These are phyloP conservation scores for Flabesymbios commensalis DNA, from an alignment of 2,888 invertebrate species.

Conservation along the genomic window DNA sequence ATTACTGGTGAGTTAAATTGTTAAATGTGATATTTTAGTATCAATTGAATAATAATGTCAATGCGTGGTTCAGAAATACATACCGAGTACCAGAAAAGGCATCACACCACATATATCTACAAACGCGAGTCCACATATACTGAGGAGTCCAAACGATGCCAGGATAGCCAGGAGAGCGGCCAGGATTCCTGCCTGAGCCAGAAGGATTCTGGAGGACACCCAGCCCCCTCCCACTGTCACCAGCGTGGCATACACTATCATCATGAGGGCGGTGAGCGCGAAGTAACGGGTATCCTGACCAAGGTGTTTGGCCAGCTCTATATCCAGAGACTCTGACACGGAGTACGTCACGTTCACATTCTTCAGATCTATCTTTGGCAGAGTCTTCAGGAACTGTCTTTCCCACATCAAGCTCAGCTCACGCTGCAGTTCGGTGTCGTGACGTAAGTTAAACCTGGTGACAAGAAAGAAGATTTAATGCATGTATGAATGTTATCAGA, in stretches of 20 bases:
- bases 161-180: conserved; percentile 40
- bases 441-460: conserved; percentile 19
- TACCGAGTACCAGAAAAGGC: conserved; percentile 44
- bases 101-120: conserved; percentile 44
- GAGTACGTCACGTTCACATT: conserved; percentile 23
- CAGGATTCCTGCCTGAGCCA: conserved; percentile 24
- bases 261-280: conserved; percentile 18
- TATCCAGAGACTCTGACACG: conserved; percentile 34
- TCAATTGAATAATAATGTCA: no score
- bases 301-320: conserved; percentile 32
- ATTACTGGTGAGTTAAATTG: no score
- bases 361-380: not conserved
- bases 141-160: conserved; percentile 40
- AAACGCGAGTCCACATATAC: conserved; percentile 35
- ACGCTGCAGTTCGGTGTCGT: conserved; percentile 1
- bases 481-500: no score
- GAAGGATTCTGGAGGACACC: conserved; percentile 25
- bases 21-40: no score
- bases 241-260: conserved; percentile 16
- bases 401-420: conserved; percentile 18
- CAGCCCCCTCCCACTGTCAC: conserved; percentile 24
- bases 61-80: no score
- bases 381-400: conserved; percentile 5
- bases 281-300: conserved; percentile 21
- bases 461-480: no score